Base-by-base conservation (phyloP, 2,888 invertebrate genomes). In the Phytoseiulus persimilis region DNA sequence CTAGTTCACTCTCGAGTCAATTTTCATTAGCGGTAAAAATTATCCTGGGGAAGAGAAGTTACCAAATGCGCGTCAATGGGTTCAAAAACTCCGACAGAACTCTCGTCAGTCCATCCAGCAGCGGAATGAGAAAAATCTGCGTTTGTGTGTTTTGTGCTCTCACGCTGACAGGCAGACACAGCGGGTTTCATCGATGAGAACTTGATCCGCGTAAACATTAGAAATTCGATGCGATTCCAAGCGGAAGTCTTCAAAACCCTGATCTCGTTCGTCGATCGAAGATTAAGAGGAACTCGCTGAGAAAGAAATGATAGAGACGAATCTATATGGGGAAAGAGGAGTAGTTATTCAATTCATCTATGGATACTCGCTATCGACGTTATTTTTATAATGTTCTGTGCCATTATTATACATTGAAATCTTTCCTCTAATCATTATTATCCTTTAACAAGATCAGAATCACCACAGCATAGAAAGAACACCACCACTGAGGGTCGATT, bases 311-410 rank as follows among this genome's bases (percentile, higher is more conserved):
- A 65, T 28, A 65, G 65, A 65, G 65, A 28, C 65, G 65, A 65
- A 65, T 65, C 65, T 65, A 65, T 23, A 65, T 65, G 65, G 65
- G 18, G 18, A 28, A 23, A 14, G 65, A 18, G 18, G 65, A 65
- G 65, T 65, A 65, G 65, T 65, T 14, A 65, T 28, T 65, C 65
- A 65, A 65, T 65, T 65, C 65, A 65, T 65, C 18, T 23, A 28
- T 65, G 65, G 18, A 65, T 1, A 65, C 65, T 65, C 65, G 65
- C 65, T 65, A 65, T 65, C 65, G 65, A 45, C 39, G 87, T 87
- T 87, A 87, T 87, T 87, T 87, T 87, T 87, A 32, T 87, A 87
- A 87, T 87, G 32, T 87, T 87, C 33, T 87, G 87, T 87, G 87
- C 87, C 87, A 87, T 87, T 33, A 87, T 45, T 33, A 45, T 39